phyloP scores from a whole-genome alignment of 2,888 invertebrate species.

The Deilephila elpenor region DNA sequence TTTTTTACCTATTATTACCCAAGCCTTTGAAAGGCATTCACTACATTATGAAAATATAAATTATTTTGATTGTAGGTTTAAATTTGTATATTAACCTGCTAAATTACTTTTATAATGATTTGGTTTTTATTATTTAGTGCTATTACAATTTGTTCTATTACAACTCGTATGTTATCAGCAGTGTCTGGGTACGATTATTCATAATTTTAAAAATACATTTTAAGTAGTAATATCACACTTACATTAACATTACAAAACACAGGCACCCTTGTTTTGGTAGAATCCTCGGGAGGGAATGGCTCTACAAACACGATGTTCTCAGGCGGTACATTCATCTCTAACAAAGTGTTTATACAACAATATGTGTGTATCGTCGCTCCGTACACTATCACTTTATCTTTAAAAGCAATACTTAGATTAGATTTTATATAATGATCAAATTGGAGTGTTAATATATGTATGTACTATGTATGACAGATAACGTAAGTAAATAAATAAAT shows the following conservation, averaged over 20 bases:
- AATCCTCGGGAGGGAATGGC: constrained; percentile 71
- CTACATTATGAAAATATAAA: background rate
- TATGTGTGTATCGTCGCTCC: constrained; percentile 87
- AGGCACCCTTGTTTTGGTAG: constrained; percentile 61
- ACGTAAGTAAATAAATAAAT: too few relatives aligned
- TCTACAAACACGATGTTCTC: constrained; percentile 86
- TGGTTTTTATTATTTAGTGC: too few relatives aligned
- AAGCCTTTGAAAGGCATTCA: background rate
- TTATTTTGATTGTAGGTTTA: too few relatives aligned
- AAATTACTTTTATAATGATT: too few relatives aligned
- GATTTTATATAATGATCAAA: background rate
- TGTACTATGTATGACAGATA: too few relatives aligned
- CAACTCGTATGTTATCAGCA: too few relatives aligned
- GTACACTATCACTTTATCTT: constrained; percentile 86
- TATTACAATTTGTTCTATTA: too few relatives aligned
- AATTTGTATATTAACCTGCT: too few relatives aligned
- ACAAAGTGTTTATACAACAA: constrained; percentile 86
- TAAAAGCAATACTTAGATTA: constrained; percentile 32
- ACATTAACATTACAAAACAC: constrained; percentile 69
- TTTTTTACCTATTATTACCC: background rate
- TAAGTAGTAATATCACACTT: constrained; percentile 44
- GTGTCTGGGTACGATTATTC: too few relatives aligned
- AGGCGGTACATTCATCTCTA: constrained; percentile 84
- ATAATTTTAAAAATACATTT: too few relatives aligned
- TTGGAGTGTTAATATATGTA: too few relatives aligned